Conservation (phyloP, 2,797 vertebrate species). For the Sebastes iracundus region DNA sequence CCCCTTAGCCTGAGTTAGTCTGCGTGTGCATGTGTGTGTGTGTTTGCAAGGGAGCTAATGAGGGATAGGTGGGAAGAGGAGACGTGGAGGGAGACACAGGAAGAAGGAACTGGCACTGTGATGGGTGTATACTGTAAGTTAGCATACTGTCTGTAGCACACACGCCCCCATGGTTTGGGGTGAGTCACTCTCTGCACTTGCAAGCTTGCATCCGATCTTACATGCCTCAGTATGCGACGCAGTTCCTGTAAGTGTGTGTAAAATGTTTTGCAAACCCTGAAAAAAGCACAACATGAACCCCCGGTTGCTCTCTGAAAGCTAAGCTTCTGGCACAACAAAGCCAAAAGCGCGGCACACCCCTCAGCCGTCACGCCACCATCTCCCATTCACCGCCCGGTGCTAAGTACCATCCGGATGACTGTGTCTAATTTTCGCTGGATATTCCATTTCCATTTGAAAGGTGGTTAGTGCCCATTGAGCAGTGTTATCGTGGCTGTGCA, state of each 20-base stretch:
- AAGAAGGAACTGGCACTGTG: constrained; percentile 38
- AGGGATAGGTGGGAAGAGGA: constrained; percentile 11
- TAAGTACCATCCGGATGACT: constrained; percentile 59
- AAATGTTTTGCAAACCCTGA: background rate
- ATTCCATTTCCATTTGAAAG: constrained; percentile 76
- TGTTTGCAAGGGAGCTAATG: constrained; percentile 48
- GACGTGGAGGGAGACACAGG: constrained; percentile 4
- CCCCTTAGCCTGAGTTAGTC: constrained; percentile 24
- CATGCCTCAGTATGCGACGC: constrained; percentile 32
- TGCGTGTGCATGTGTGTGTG: constrained; percentile 37
- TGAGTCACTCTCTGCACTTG: constrained; percentile 79
- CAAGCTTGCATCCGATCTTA: constrained; percentile 66
- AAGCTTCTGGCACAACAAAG: constrained; percentile 38
- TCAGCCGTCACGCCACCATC: constrained; percentile 25
- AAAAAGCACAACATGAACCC: constrained; percentile 11
- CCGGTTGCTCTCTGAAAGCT: constrained; percentile 3
- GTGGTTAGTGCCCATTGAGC: constrained; percentile 66
- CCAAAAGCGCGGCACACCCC: constrained; percentile 36
- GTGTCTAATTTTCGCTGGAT: constrained; percentile 68
- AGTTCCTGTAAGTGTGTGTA: background rate
- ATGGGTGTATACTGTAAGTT: constrained; percentile 57
- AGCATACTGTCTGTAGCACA: constrained; percentile 39
- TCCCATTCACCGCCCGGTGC: constrained; percentile 35
- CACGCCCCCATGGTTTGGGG: constrained; percentile 56
- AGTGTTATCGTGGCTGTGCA: constrained; percentile 72